Evolutionary conservation across 2,888 invertebrate genomes (phyloP).

Genomic region (Drosophila mimica): DNA sequence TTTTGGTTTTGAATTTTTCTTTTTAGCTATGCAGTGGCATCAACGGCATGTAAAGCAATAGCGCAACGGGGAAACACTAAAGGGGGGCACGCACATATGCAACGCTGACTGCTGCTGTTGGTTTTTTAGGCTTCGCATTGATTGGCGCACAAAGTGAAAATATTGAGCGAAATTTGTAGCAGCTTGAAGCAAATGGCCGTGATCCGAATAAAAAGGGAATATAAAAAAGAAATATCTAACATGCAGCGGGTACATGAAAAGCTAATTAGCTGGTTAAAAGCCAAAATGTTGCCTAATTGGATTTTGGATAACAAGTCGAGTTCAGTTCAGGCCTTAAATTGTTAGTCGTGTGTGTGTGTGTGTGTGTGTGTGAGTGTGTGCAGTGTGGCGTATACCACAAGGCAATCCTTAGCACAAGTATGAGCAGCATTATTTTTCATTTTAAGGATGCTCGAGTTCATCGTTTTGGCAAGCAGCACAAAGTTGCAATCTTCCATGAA

Average conservation of each 20-base stretch:
- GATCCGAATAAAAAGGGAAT: slow-evolving; percentile 13
- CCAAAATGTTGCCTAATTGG: slow-evolving; percentile 60
- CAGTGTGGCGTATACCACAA: slow-evolving; percentile 9
- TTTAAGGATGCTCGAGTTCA: slow-evolving; percentile 49
- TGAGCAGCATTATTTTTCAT: slow-evolving; percentile 59
- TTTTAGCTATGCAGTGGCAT: slow-evolving; percentile 52
- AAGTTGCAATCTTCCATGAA: slow-evolving; percentile 45
- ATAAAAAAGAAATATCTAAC: slow-evolving; percentile 6
- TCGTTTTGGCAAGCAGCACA: slow-evolving; percentile 34
- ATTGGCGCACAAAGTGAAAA: slow-evolving; percentile 73
- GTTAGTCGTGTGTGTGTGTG: background rate
- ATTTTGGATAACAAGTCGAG: slow-evolving; percentile 40
- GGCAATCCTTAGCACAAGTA: slow-evolving; percentile 37
- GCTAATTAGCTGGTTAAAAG: slow-evolving; percentile 61
- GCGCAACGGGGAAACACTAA: slow-evolving; percentile 1
- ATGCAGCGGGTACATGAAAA: slow-evolving; percentile 38
- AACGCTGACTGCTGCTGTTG: slow-evolving; percentile 30
- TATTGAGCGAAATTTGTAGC: slow-evolving; percentile 67
- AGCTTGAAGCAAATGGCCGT: slow-evolving; percentile 35
- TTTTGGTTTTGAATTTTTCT: slow-evolving; percentile 20
- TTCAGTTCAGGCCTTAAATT: slow-evolving; percentile 10
- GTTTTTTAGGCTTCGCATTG: slow-evolving; percentile 58
- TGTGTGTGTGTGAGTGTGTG: slow-evolving; percentile 12
- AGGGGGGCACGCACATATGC: slow-evolving; percentile 47
- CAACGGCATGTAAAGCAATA: slow-evolving; percentile 47